Base-by-base conservation (phyloP, 2,888 invertebrate species). In the Trichogramma dendrolimi region DNA sequence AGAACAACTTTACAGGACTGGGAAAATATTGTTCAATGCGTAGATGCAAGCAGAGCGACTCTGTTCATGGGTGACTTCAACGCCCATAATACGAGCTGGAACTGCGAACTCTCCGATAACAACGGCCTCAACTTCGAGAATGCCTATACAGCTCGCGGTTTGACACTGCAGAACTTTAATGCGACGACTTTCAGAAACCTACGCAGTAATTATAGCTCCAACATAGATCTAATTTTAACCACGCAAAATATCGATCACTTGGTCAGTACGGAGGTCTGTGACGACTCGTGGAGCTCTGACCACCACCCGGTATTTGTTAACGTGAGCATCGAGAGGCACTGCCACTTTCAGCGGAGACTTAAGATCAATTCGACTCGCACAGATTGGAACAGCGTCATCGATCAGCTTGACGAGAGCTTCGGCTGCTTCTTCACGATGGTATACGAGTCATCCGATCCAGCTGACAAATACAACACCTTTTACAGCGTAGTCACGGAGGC, bases 211-310 rank as follows among this genome's bases (percentile, higher is more conserved):
- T 11, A 11, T 1, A 48, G 27, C 5, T 57, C 57, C 2, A 57
- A 57, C 27, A 41, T 57, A 10, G 57, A 57, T 42, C 14, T 57
- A 27, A 38, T 57, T 6, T 2, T 57, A 5, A 14, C 57, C 6
- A 49, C 41, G 6, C 6, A 10, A 14, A 27, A 49, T 42, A 11
- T 49, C 5, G 2, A 7, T 6, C 10, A 41, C 5, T 48, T 48
- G 27, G 7, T 59, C 5, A 6, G 41, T 8, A 8, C 40, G 2
- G 4, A n/a, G n/a, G 59, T 60, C 4, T 2, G 8, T 7, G 55
- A 55, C 40, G 49, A 60, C 39, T 44, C 50, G 5, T 55, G 5
- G 1, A 51, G 55, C 3, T 60, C 51, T 1, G 55, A 60, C 10
- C 60, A 55, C 7, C 49, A 49, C 39, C 54, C 59, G 1, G 4